Percentiles rank a stretch among this genome's conserved stretches.
phyloP scores from a whole-genome alignment of 1,140 invertebrate genomes.

The Pseudomyrmex dendroicus region DNA sequence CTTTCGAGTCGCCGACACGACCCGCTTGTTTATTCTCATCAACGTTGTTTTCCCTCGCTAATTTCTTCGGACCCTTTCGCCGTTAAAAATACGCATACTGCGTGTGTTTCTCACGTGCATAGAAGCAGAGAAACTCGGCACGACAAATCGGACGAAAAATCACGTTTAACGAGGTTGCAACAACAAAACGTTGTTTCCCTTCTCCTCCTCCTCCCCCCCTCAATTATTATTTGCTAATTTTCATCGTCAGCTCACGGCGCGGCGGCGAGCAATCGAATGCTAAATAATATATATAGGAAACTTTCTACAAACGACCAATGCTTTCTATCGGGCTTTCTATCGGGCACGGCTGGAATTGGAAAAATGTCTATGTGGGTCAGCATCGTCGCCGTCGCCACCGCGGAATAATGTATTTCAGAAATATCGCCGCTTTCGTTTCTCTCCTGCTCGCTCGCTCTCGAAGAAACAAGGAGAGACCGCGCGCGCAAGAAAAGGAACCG shows the following conservation, averaged over 20 bases:
- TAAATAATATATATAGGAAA: constrained; percentile 80
- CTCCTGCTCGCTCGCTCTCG: neutral
- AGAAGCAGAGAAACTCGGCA: constrained; percentile 47
- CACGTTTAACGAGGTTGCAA: neutral
- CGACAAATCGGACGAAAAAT: neutral
- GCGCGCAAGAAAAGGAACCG: constrained; percentile 32
- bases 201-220: neutral
- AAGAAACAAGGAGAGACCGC: neutral
- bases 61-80: constrained; percentile 22
- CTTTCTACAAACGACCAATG: constrained; percentile 80
- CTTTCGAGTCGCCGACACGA: constrained; percentile 49
- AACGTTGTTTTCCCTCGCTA: constrained; percentile 18
- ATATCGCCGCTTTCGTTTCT: constrained; percentile 77
- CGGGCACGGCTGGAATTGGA: constrained; percentile 78
- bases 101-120: neutral
- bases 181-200: constrained; percentile 21
- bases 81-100: neutral
- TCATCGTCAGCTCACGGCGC: constrained; percentile 70
- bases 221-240: constrained; percentile 83
- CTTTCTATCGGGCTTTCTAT: constrained; percentile 79
- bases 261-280: constrained; percentile 75
- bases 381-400: constrained; percentile 55
- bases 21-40: constrained; percentile 54
- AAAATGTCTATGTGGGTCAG: constrained; percentile 82
- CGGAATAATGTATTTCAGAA: constrained; percentile 80